Base-by-base conservation (phyloP, 2,113 vertebrate species). In the Gobius niger region DNA sequence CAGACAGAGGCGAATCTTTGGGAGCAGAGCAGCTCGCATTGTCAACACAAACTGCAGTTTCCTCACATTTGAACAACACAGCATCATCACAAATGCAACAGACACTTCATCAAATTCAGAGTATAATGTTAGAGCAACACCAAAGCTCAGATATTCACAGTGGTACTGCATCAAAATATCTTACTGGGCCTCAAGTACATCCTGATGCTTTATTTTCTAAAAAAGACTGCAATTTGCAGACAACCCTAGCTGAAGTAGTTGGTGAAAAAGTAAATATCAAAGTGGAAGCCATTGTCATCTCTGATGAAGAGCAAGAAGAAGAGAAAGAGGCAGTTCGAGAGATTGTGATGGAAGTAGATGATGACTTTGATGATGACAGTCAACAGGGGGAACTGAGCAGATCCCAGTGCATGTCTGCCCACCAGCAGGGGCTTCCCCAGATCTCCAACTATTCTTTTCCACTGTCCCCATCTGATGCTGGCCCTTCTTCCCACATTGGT, bases 211-310 rank as follows among this genome's bases (percentile, higher is more conserved):
- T 64, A 15, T 57, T 49, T 9, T 14, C 50, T n/a, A 54, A 24
- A 65, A 78, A 72, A 47, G 15, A 10, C 62, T 62, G 44, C 40
- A 56, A 34, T 60, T 12, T 53, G 7, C 75, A 44, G 54, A 70
- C 44, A 68, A 72, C 41, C 15, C 52, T 47, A 46, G 64, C 80
- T 6, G 81, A 73, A 9, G 78, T 47, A 46, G 64, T 79, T 6
- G 81, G 75, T 10, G 78, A 87, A 4, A 56, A 44, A 24, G 73
- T 68, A 9, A 91, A 93, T 9, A 90, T 98, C 9, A 97, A 98
- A 78, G 93, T 95, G 63, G 96, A 98, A 77, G 95, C 95, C 41
- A 98, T 98, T 6, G 92, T 98, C 18, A 98, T 98, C 80, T 98
- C 96, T 0, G 96, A 98, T 1, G 96, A 97, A 68, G 96, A 98